Evolutionary conservation across 2,888 invertebrate species (phyloP), one percentile per base, ranked within the genome.

Genomic region (Ennomos quercinarius): DNA sequence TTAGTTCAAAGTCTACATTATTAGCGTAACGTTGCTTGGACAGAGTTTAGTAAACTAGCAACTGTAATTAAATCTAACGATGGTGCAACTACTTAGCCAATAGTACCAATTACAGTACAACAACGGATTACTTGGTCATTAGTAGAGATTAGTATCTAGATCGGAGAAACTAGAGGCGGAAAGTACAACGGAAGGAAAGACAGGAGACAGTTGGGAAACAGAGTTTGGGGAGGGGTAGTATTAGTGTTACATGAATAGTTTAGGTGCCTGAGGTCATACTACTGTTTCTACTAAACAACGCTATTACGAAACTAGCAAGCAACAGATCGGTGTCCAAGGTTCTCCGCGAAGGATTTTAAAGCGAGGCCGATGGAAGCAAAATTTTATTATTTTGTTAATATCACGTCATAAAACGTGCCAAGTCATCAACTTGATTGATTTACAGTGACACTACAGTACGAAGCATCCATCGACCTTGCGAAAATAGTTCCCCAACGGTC

Each of bases 331-430:
- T 9, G 51, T 42, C 56, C 64, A 51, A 67, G 67, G 63, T 50
- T 55, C 35, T n/a, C 47, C 50, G 48, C 51, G 10, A 59, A 46
- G 58, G 52, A 66, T 66, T 61, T 64, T 53, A 38, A 61, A 48
- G 61, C 61, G 63, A 67, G 67, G 66, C 53, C 67, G 56, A 60
- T 62, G 46, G 70, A 63, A 46, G 60, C 56, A 62, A 57, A 57
- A 39, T 60, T 17, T 46, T 46, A 47, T 48, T 39, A 40, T 44
- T 64, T 64, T 61, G 58, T 9, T 50, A 56, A 64, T 48, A 47
- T 49, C 57, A 9, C 34, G 44, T 52, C 42, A 46, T 43, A 40
- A 47, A 56, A 54, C 50, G 10, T n/a, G 39, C 17, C 34, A 44
- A 44, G 11, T 36, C 35, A 49, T 49, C 38, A 42, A 40, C 39